A percentile compares a stretch with the other conserved stretches of the same genome.
phyloP scores from a whole-genome alignment of 1,140 invertebrate genomes.

The Orchestia grillus region DNA sequence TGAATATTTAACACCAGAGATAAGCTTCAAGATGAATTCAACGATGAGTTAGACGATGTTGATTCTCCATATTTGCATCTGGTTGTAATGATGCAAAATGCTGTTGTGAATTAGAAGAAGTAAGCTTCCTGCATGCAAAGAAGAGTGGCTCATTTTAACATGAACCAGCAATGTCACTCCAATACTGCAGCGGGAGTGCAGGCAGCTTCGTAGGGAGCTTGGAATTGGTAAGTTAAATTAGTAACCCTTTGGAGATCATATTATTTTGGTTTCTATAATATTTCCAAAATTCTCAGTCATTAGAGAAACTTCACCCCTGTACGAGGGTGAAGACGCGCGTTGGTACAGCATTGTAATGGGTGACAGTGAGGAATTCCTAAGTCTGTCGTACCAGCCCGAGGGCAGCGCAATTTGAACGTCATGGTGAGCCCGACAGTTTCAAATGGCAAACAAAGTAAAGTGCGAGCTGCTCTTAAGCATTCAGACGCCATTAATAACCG shows the following conservation, averaged over 20 bases:
- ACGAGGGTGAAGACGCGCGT: background rate
- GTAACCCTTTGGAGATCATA: background rate
- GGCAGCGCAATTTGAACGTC: slow-evolving; percentile 22
- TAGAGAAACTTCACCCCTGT: background rate
- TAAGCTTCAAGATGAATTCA: background rate
- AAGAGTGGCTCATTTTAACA: background rate
- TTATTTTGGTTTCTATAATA: background rate
- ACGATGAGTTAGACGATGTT: background rate
- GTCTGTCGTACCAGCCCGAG: background rate
- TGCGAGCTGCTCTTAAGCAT: slow-evolving; percentile 22
- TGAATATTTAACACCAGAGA: background rate
- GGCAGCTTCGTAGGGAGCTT: background rate
- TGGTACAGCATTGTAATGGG: background rate
- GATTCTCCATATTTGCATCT: background rate
- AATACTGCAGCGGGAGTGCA: background rate
- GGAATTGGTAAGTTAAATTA: background rate
- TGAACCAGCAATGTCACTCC: background rate
- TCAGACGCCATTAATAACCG: slow-evolving; percentile 45
- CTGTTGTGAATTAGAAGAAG: background rate
- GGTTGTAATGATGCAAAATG: background rate
- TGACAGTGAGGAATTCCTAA: background rate
- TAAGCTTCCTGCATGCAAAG: background rate
- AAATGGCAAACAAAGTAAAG: slow-evolving; percentile 46
- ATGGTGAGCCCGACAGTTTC: background rate
- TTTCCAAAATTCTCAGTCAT: background rate